Evolutionary conservation across 2,888 invertebrate genomes (phyloP), one percentile per base, ranked within the genome.

Genomic region (Mythimna vitellina): DNA sequence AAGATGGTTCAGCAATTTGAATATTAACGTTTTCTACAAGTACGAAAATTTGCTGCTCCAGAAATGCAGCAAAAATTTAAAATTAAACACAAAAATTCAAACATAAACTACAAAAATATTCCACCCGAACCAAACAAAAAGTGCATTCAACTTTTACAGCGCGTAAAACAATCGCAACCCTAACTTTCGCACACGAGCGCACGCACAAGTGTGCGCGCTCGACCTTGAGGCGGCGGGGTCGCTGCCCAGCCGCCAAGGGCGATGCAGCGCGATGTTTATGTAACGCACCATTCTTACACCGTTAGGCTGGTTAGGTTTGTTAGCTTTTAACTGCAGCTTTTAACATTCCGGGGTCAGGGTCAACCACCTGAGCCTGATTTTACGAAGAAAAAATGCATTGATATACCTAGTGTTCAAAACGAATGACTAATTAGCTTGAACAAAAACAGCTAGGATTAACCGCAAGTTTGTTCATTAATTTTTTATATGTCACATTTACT

Each of bases 191-290:
- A 73, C 58, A 65, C 61, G 60, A 65, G 66, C 71, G 72, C 75
- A 65, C 54, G 66, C 62, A 57, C 71, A 73, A 70, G 74, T 75
- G 82, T 75, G 78, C 82, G 79, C 77, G 75, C 80, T 75, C 90
- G 92, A 92, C 93, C 93, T 93, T 93, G 93, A 86, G 73, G 70
- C 69, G 81, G 61, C 88, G 92, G 92, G 93, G 91, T 92, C 91
- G 87, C 85, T 89, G 91, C 74, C 91, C 92, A 88, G 89, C 88
- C 89, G 82, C 89, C 92, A 92, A 93, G 92, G 92, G 93, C 93
- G 90, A 80, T 80, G 76, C 63, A 74, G 76, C 68, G 75, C 83
- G 71, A 65, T 84, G 83, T 89, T 89, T 87, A 89, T 89, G 85
- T 87, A 88, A 89, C 76, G 85, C 73, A 76, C 80, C 42, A 68